These are phyloP conservation scores for Taphrorychus bicolor DNA, from an alignment of 2,888 invertebrate species.

Conservation along the genomic window DNA sequence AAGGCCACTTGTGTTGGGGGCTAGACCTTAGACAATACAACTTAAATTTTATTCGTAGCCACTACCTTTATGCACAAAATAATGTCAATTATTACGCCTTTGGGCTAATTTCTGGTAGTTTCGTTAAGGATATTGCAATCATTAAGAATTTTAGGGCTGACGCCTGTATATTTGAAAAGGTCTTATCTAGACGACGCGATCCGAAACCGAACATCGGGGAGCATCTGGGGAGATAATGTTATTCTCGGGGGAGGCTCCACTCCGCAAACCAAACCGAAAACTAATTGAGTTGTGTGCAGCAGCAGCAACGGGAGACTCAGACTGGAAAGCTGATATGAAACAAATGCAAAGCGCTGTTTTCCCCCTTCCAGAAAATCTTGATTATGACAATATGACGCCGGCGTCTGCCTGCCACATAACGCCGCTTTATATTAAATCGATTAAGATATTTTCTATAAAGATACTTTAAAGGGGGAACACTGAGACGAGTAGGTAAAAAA, in stretches of 20 bases:
- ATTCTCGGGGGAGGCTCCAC: conserved; percentile 49
- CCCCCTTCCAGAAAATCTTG: conserved; percentile 48
- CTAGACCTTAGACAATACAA: too few relatives aligned
- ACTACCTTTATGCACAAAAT: too few relatives aligned
- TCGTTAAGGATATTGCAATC: neutral
- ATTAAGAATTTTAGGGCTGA: neutral
- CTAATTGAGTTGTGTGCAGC: conserved; percentile 56
- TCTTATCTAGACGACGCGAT: conserved; percentile 32
- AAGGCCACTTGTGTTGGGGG: neutral
- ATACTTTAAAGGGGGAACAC: conserved; percentile 11
- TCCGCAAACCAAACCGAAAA: conserved; percentile 52
- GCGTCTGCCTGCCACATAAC: neutral
- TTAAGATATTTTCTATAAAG: conserved; percentile 29
- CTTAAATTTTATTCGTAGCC: too few relatives aligned
- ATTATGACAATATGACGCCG: conserved; percentile 45
- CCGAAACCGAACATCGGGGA: conserved; percentile 39
- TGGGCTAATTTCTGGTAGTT: too few relatives aligned
- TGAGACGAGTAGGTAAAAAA: conserved; percentile 17
- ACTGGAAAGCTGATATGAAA: conserved; percentile 50
- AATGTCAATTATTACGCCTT: too few relatives aligned
- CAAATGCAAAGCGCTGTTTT: conserved; percentile 49
- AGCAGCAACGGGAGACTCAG: conserved; percentile 41
- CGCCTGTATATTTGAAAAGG: conserved; percentile 9
- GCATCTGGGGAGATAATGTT: conserved; percentile 52
- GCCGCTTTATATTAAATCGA: conserved; percentile 28